Conservation (phyloP, 64 coral and sea anemone species). For the Astreopora myriophthalma region DNA sequence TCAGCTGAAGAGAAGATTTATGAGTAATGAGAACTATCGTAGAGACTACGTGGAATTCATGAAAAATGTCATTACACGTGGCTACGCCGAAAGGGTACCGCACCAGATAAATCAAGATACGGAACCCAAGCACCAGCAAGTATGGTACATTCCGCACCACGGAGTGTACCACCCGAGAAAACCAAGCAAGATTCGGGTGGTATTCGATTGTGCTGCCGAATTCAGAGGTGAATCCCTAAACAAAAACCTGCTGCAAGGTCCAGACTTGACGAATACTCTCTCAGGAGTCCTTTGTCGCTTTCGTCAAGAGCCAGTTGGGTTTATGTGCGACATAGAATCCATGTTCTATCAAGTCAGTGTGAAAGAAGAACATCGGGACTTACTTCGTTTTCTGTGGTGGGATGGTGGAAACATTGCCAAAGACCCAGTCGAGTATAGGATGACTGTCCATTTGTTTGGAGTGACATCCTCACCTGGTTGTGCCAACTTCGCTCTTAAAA, state of each 20-base stretch:
- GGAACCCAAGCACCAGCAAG: no score
- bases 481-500: no score
- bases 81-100: slow-evolving; percentile 18
- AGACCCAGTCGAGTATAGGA: not conserved
- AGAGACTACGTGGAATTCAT: slow-evolving; percentile 16
- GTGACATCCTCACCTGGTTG: no score
- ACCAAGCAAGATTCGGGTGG: no score
- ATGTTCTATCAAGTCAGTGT: no score
- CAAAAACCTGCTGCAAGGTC: not conserved
- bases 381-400: no score
- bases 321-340: no score
- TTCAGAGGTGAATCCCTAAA: not conserved
- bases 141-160: no score
- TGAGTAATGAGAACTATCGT: not conserved
- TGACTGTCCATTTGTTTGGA: not conserved
- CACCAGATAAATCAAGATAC: not conserved
- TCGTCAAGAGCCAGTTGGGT: no score
- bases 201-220: not conserved
- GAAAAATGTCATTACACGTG: not conserved
- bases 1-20: not conserved
- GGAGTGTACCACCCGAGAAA: no score
- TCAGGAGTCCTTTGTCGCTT: no score
- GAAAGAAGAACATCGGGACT: no score
- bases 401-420: not conserved
- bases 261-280: not conserved